phyloP scores from a whole-genome alignment of 1,140 invertebrate genomes.

The Paraescarpia echinospica region DNA sequence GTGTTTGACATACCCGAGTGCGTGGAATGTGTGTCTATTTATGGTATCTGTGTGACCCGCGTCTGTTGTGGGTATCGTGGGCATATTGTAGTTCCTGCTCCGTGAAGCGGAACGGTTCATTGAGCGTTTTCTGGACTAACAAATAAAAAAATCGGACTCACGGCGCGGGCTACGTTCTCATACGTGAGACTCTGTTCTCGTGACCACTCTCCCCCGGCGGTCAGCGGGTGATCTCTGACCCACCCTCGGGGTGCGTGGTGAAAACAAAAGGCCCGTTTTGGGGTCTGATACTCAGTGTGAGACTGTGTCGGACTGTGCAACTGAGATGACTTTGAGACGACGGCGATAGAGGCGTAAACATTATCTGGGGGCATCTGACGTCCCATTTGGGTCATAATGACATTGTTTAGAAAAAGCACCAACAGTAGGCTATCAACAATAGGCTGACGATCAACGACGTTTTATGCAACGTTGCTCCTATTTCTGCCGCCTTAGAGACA shows the following conservation, averaged over 20 bases:
- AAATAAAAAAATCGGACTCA: background rate
- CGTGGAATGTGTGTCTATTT: background rate
- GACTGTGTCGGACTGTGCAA: background rate
- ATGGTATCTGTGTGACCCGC: background rate
- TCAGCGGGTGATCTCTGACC: background rate
- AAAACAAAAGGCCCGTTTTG: background rate
- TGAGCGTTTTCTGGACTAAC: background rate
- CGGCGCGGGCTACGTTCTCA: background rate
- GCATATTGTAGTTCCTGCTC: background rate
- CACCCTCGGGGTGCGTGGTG: background rate
- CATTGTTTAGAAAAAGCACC: background rate
- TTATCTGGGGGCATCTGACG: background rate
- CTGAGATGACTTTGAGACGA: background rate
- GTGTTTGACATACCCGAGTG: background rate
- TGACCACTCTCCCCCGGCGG: background rate
- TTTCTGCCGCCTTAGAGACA: background rate
- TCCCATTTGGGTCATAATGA: background rate
- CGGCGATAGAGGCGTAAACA: background rate
- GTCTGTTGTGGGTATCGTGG: background rate
- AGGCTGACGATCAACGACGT: background rate
- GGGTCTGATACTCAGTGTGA: background rate
- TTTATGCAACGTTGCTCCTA: background rate
- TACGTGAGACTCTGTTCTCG: background rate
- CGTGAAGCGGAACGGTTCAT: background rate
- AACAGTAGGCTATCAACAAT: no score